Percentiles rank a stretch among this genome's conserved stretches.
Evolutionary conservation across 2,113 vertebrate genomes (phyloP).

Genomic region (Himantopus leucocephalus): DNA sequence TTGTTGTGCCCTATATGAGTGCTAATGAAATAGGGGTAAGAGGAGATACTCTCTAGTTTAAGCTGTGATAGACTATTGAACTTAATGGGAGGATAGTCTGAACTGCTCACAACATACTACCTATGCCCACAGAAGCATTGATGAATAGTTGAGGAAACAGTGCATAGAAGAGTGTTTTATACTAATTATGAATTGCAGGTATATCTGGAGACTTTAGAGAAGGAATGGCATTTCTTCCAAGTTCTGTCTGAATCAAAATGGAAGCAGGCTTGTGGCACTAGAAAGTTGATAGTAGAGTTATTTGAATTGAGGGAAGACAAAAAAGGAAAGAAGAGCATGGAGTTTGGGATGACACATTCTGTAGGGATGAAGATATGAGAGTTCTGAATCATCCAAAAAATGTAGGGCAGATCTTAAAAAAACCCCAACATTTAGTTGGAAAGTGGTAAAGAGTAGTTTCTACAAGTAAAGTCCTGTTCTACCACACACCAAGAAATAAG

Average conservation of each 20-base stretch:
- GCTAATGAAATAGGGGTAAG: not conserved
- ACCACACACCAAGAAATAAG: not conserved
- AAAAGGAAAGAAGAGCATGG: not conserved
- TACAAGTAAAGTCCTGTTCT: not conserved
- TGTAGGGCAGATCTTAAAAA: not conserved
- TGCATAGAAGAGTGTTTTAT: not conserved
- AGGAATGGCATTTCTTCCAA: not conserved
- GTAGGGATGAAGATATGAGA: not conserved
- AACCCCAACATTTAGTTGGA: not conserved
- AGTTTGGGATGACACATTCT: not conserved
- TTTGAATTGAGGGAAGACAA: not conserved
- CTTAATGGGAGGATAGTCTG: not conserved
- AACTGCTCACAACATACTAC: fast-evolving
- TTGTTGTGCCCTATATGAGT: not conserved
- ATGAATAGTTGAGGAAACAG: not conserved
- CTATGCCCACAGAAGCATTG: not conserved
- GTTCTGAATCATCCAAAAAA: not conserved
- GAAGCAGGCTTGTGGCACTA: not conserved
- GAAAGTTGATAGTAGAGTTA: not conserved
- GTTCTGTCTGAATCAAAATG: not conserved
- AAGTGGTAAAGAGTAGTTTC: not conserved
- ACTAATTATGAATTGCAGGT: not conserved
- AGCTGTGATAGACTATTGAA: not conserved
- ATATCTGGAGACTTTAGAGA: not conserved
- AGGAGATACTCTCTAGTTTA: not conserved